These are phyloP conservation scores for Cygnus olor DNA, from an alignment of 2,797 vertebrate species.

Conservation along the genomic window DNA sequence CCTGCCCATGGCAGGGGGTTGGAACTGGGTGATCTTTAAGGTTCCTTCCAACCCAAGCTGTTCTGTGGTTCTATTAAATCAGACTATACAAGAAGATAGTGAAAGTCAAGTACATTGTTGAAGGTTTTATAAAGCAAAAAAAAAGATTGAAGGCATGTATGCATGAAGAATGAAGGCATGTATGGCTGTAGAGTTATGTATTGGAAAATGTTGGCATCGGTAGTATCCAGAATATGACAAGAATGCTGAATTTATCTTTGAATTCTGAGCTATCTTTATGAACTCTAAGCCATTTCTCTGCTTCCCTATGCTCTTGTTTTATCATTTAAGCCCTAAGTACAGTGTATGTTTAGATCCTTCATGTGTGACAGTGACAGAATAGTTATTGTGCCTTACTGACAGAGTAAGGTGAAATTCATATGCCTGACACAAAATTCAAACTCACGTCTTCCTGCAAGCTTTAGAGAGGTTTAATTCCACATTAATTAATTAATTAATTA, in stretches of 20 bases:
- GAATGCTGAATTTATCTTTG: background rate
- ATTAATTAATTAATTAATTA: too few relatives aligned
- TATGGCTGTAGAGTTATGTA: background rate
- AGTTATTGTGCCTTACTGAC: background rate
- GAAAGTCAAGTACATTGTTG: background rate
- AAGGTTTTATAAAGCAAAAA: background rate
- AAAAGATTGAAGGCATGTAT: too few relatives aligned
- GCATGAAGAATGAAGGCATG: too few relatives aligned
- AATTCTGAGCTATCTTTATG: background rate
- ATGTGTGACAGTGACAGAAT: background rate
- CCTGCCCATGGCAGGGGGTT: too few relatives aligned
- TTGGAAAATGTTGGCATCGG: background rate
- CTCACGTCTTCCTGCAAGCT: rapidly evolving
- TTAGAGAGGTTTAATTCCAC: background rate
- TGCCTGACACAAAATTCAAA: background rate
- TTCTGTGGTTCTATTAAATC: background rate
- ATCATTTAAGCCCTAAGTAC: background rate
- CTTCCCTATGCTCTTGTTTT: background rate
- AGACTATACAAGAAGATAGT: background rate
- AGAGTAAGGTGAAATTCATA: rapidly evolving
- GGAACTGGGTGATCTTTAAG: too few relatives aligned
- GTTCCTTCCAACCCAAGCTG: too few relatives aligned
- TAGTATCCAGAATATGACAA: background rate
- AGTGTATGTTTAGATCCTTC: background rate
- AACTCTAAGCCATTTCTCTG: background rate